Base-by-base conservation (phyloP, 2,113 vertebrate genomes). In the Antennarius striatus region DNA sequence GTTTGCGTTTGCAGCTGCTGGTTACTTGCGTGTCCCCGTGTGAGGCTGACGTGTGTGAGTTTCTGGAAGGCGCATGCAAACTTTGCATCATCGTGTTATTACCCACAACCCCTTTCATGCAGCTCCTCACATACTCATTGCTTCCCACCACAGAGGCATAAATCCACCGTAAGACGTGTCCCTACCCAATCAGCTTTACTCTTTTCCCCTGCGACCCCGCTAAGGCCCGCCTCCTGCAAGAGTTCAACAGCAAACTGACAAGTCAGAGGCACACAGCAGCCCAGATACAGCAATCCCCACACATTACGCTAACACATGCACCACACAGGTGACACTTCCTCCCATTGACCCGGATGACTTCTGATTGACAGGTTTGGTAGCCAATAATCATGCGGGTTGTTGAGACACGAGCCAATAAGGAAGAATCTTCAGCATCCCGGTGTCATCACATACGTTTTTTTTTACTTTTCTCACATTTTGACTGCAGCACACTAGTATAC, bases 121-220 rank as follows among this genome's bases (percentile, higher is more conserved):
- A 88, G 71, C 73, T 82, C 58, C 49, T 75, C 72, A 73, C 75
- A 74, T 53, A 43, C 30, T 68, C 56, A 55, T 42, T 63, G 32
- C 14, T 30, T 22, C 77, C 77, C 86, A 86, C 79, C 85, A 81
- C 85, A 89, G 85, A 91, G 88, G 84, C 85, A 89, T 87, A 88
- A 88, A 90, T 86, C 84, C 80, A 87, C 82, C 85, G 70, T 86
- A 86, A 90, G 90, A 90, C 68, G 88, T 83, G 82, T 91, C 88
- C 90, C 88, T 92, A 92, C 91, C 91, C 91, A 89, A 88, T 91
- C 91, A 83, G 89, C 90, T 91, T 91, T 92, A 91, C 77, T 87
- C 83, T 90, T 90, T 90, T 87, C 87, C 87, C 87, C 88, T 77
- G 81, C 79, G 87, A 82, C 89, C 91, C 88, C 90, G 86, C 89